Conservation (phyloP, 2,888 invertebrate species). For the Ectropis crepuscularia region DNA sequence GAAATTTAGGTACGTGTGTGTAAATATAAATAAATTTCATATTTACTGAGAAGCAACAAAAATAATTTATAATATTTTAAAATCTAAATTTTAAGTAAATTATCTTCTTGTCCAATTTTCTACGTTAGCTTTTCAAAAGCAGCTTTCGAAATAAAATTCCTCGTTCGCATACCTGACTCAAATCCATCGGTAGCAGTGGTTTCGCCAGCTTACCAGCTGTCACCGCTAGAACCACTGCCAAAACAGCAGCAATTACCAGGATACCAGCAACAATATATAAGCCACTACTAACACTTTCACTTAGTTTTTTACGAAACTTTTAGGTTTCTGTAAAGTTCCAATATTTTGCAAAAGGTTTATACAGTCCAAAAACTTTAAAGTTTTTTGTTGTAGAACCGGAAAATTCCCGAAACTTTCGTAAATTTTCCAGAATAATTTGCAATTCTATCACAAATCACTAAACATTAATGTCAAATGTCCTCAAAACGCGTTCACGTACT, state of each 20-base stretch:
- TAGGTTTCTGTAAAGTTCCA: too few species aligned
- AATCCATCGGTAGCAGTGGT: constrained; percentile 52
- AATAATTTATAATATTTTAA: too few species aligned
- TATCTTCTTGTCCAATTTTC: too few species aligned
- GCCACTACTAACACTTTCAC: constrained; percentile 10
- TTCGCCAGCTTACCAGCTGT: neutral
- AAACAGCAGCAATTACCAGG: constrained; percentile 3
- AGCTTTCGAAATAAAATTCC: too few species aligned
- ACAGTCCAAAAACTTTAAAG: neutral
- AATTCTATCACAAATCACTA: constrained; percentile 10
- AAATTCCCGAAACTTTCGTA: too few species aligned
- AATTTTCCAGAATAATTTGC: neutral
- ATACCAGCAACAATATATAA: constrained; percentile 18
- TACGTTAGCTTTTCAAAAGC: neutral
- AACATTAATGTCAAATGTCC: neutral
- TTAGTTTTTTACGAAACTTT: neutral
- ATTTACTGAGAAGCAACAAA: too few species aligned
- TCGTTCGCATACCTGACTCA: constrained; percentile 60
- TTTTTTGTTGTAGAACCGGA: neutral
- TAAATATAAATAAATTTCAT: too few species aligned
- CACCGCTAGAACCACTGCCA: neutral
- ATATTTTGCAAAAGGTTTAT: too few species aligned
- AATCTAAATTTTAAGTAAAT: too few species aligned
- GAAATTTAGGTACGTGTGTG: too few species aligned
- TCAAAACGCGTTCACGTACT: constrained; percentile 15